phyloP scores from a whole-genome alignment of 2,888 invertebrate genomes.

The Nebria brevicollis region DNA sequence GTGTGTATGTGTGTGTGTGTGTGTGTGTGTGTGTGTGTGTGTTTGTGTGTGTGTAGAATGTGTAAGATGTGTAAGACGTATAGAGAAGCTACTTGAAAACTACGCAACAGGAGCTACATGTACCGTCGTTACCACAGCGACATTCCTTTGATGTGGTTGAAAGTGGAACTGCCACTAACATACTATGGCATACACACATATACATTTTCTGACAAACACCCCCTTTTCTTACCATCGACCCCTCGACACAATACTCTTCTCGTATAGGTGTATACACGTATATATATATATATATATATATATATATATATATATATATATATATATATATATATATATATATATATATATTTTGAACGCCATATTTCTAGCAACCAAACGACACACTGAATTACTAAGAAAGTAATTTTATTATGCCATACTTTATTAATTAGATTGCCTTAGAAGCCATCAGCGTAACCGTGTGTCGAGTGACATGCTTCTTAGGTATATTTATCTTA shows the following conservation, averaged over 20 bases:
- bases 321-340: too few relatives aligned
- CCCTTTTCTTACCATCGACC: not conserved
- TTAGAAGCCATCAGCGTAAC: slow-evolving; percentile 24
- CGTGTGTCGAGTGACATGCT: not conserved
- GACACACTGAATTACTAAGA: slow-evolving; percentile 32
- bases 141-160: slow-evolving; percentile 27
- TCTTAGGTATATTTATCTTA: not conserved
- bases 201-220: not conserved
- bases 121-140: not conserved
- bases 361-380: not conserved
- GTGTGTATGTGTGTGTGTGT: not conserved
- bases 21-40: not conserved
- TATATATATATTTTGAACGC: not conserved
- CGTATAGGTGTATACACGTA: too few relatives aligned
- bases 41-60: not conserved
- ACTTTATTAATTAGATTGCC: slow-evolving; percentile 35
- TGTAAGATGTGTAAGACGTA: not conserved
- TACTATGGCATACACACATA: not conserved
- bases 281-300: too few relatives aligned
- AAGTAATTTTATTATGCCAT: slow-evolving; percentile 34
- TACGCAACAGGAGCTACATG: not conserved
- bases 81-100: slow-evolving; percentile 2
- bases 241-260: not conserved
- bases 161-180: slow-evolving; percentile 23
- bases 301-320: too few relatives aligned